These are phyloP conservation scores for Paedocypris sp. DNA, from an alignment of 2,113 vertebrate species.

Conservation along the genomic window DNA sequence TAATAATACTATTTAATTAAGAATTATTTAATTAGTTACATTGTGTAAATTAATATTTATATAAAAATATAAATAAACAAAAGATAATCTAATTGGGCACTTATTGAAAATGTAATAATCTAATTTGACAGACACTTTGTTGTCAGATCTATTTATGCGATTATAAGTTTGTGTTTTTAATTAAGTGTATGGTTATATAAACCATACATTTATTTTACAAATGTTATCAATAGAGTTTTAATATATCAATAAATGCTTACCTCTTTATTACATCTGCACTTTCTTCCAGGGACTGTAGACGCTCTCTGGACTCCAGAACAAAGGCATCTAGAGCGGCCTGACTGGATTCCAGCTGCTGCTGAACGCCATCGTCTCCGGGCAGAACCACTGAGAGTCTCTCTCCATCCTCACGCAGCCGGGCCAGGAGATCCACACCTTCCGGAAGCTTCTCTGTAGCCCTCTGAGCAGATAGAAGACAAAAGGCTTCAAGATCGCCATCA, in stretches of 20 bases:
- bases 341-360: conserved; percentile 70
- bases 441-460: conserved; percentile 55
- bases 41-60: too few relatives aligned
- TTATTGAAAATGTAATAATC: too few relatives aligned
- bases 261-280: conserved; percentile 61
- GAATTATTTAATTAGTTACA: too few relatives aligned
- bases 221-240: neutral
- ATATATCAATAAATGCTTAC: conserved; percentile 36
- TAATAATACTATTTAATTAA: too few relatives aligned
- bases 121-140: too few relatives aligned
- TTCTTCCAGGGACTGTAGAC: conserved; percentile 68
- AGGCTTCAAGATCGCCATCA: too few relatives aligned
- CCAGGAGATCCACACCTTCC: conserved; percentile 69
- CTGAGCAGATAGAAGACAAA: conserved; percentile 48
- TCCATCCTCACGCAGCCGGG: conserved; percentile 68
- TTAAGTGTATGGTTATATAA: too few relatives aligned
- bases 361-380: conserved; percentile 66
- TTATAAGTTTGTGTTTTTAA: too few relatives aligned
- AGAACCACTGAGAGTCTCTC: conserved; percentile 70
- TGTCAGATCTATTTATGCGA: too few relatives aligned
- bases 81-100: too few relatives aligned
- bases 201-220: neutral
- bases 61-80: too few relatives aligned
- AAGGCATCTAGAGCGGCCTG: conserved; percentile 74
- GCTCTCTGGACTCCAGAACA: conserved; percentile 66